Evolutionary conservation across 1,140 invertebrate species (phyloP).

Genomic region (Temnothorax nylanderi): DNA sequence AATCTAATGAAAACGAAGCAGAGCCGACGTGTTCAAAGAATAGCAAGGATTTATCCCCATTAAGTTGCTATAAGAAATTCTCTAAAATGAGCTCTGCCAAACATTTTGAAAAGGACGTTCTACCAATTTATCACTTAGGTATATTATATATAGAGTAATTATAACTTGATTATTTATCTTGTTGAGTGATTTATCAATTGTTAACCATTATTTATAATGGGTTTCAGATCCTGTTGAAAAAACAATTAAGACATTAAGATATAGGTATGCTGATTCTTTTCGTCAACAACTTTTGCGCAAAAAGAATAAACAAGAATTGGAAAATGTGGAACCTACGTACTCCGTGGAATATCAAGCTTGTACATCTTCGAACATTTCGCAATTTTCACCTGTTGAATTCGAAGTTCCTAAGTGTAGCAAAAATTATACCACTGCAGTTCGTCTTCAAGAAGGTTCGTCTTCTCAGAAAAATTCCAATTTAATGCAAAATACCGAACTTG

Average conservation of each 20-base stretch:
- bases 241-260: not conserved
- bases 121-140: not conserved
- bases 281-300: not conserved
- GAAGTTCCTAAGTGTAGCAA: constrained; percentile 14
- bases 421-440: not conserved
- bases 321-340: not conserved
- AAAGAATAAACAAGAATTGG: not conserved
- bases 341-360: constrained; percentile 18
- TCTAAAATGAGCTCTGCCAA: not conserved
- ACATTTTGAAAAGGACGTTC: not conserved
- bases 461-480: not conserved
- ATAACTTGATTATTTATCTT: not conserved
- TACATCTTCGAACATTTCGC: not conserved
- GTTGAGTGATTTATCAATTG: not conserved
- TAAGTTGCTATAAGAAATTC: not conserved
- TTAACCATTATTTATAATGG: not conserved
- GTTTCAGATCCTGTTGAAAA: constrained; percentile 28
- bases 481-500: not conserved
- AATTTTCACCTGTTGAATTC: not conserved
- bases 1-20: not conserved
- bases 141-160: not conserved
- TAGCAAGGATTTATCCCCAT: not conserved
- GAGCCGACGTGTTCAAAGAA: not conserved
- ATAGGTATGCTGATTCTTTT: not conserved
- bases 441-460: not conserved